phyloP scores from a whole-genome alignment of 2,113 vertebrate genomes.

The Eptesicus fuscus region DNA sequence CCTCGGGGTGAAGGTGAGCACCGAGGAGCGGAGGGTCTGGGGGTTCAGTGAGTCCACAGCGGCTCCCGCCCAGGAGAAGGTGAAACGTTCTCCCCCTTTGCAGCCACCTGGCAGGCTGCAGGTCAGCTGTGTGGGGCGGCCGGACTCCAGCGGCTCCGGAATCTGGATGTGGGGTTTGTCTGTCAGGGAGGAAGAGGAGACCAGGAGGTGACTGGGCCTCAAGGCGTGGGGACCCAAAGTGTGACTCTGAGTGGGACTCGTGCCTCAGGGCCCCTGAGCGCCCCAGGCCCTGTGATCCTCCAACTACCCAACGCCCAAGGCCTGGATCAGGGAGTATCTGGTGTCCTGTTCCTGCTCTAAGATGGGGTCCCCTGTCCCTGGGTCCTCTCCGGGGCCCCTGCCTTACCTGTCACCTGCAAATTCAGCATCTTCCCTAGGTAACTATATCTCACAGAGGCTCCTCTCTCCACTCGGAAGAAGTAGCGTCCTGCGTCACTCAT shows the following conservation, averaged over 20 bases:
- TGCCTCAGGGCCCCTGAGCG: neutral
- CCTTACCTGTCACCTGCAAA: too few relatives aligned
- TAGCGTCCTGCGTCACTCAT: neutral
- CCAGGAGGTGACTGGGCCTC: neutral
- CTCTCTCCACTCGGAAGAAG: neutral
- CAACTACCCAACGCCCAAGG: too few relatives aligned
- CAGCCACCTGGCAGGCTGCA: neutral
- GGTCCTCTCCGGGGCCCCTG: too few relatives aligned
- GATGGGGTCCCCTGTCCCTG: too few relatives aligned
- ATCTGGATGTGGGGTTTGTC: neutral
- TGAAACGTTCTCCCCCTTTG: fast-evolving
- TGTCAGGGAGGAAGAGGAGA: neutral
- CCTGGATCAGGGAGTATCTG: neutral
- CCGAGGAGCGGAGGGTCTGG: fast-evolving
- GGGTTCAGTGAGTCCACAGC: fast-evolving
- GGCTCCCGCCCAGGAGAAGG: neutral
- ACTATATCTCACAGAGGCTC: fast-evolving
- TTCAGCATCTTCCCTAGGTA: fast-evolving
- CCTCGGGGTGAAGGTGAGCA: neutral
- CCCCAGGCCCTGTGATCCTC: too few relatives aligned
- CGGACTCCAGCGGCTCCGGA: fast-evolving
- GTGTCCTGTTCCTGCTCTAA: too few relatives aligned
- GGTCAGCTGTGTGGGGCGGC: fast-evolving
- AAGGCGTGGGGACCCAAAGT: fast-evolving
- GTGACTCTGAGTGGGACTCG: neutral